Evolutionary conservation across 2,888 invertebrate species (phyloP).

Genomic region (Pemphredon lugubris): DNA sequence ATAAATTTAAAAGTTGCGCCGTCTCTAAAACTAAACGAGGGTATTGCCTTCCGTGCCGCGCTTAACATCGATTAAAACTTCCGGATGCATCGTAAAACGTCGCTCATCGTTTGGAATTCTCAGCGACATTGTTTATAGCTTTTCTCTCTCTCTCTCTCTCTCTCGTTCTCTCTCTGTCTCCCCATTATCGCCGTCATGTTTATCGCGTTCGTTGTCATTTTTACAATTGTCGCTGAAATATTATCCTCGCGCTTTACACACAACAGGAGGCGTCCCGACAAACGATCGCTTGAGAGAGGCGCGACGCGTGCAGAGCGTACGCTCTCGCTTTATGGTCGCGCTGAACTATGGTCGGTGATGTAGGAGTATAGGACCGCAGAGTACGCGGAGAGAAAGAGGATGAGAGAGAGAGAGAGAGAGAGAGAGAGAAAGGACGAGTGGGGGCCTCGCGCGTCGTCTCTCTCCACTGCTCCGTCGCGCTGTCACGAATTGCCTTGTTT

Average conservation of each 20-base stretch:
- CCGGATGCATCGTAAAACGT: neutral
- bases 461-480: conserved; percentile 43
- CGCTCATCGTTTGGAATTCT: neutral
- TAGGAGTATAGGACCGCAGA: conserved; percentile 12
- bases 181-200: conserved; percentile 5
- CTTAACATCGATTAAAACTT: conserved; percentile 14
- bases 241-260: neutral
- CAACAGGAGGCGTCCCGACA: conserved; percentile 3
- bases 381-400: neutral
- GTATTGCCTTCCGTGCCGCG: conserved; percentile 9
- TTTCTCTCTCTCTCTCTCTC: too few species aligned
- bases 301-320: neutral
- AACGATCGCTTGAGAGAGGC: conserved; percentile 9
- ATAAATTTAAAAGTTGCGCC: conserved; percentile 36
- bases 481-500: conserved; percentile 66
- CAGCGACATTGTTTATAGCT: conserved; percentile 22
- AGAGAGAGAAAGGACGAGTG: conserved; percentile 13
- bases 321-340: conserved; percentile 30
- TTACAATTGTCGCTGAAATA: conserved; percentile 7
- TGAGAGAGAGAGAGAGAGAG: conserved; percentile 10
- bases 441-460: conserved; percentile 34
- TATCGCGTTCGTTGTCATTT: conserved; percentile 14
- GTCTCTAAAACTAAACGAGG: conserved; percentile 11
- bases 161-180: too few species aligned
- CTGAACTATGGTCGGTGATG: conserved; percentile 13